A percentile compares a stretch with the other conserved stretches of the same genome.
Evolutionary conservation across 2,888 invertebrate genomes (phyloP).

Genomic region (Blera fallax): DNA sequence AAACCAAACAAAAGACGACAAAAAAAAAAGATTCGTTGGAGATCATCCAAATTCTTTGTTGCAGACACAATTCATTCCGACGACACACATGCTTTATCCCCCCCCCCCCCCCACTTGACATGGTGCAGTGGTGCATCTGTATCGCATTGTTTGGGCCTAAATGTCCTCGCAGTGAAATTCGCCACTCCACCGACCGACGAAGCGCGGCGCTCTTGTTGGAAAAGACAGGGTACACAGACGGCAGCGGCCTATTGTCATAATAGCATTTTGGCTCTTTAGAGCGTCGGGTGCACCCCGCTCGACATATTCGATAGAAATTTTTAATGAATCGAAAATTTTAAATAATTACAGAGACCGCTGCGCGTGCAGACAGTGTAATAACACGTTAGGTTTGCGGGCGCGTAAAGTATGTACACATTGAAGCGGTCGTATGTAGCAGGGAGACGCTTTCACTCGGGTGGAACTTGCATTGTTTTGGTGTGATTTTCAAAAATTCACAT

Average conservation of each 20-base stretch:
- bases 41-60: constrained; percentile 66
- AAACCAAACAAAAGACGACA: constrained; percentile 26
- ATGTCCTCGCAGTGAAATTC: constrained; percentile 66
- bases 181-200: constrained; percentile 31
- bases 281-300: constrained; percentile 30
- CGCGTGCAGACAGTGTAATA: constrained; percentile 44
- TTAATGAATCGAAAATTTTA: constrained; percentile 80
- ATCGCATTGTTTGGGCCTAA: constrained; percentile 68
- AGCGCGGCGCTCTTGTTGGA: constrained; percentile 44
- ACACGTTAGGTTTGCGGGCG: constrained; percentile 1
- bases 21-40: constrained; percentile 58
- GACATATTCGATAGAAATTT: constrained; percentile 74
- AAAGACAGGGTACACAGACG: neutral
- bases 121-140: constrained; percentile 52
- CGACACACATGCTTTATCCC: constrained; percentile 26
- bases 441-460: neutral
- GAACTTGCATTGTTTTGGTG: constrained; percentile 30
- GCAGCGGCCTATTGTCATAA: constrained; percentile 56
- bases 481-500: constrained; percentile 18
- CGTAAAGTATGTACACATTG: neutral
- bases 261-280: constrained; percentile 45
- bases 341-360: constrained; percentile 77
- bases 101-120: neutral
- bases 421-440: neutral
- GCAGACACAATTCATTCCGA: constrained; percentile 72